Conservation (phyloP, 1,140 invertebrate species). For the Trichoplusia ni region DNA sequence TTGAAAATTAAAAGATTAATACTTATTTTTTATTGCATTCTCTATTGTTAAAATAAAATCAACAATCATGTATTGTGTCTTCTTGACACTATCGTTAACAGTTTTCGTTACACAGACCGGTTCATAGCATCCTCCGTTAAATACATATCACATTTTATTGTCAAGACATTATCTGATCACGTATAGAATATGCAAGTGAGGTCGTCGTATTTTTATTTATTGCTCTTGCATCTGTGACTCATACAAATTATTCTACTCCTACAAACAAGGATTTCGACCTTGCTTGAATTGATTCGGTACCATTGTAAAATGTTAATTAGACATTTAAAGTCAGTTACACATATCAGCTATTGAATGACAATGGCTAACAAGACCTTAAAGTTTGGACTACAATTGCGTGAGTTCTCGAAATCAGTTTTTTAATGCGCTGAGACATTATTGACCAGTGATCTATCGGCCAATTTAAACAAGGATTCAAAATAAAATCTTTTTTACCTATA, state of each 20-base stretch:
- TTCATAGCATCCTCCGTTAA: neutral
- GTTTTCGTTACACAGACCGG: too few relatives aligned
- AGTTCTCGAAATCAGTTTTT: too few relatives aligned
- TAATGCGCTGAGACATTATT: too few relatives aligned
- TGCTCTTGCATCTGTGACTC: slow-evolving; percentile 14
- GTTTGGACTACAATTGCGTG: too few relatives aligned
- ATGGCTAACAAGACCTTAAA: neutral
- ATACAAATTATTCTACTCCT: slow-evolving; percentile 2
- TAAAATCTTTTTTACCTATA: too few relatives aligned
- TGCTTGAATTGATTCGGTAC: slow-evolving; percentile 19
- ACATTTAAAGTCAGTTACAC: slow-evolving; percentile 14
- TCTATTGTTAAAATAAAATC: too few relatives aligned
- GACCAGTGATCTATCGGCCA: too few relatives aligned
- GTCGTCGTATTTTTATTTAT: slow-evolving; percentile 4
- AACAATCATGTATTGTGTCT: slow-evolving; percentile 1
- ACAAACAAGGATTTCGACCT: slow-evolving; percentile 31
- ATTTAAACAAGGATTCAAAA: too few relatives aligned
- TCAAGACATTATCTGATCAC: slow-evolving; percentile 18
- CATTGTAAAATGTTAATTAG: slow-evolving; percentile 27
- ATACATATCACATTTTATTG: slow-evolving; percentile 3
- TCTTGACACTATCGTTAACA: neutral
- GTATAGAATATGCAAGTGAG: slow-evolving; percentile 11
- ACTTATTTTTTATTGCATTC: too few relatives aligned
- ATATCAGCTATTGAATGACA: neutral
- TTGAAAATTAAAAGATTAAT: too few relatives aligned